Conservation (phyloP, 2,797 vertebrate species). For the Gila robusta region DNA sequence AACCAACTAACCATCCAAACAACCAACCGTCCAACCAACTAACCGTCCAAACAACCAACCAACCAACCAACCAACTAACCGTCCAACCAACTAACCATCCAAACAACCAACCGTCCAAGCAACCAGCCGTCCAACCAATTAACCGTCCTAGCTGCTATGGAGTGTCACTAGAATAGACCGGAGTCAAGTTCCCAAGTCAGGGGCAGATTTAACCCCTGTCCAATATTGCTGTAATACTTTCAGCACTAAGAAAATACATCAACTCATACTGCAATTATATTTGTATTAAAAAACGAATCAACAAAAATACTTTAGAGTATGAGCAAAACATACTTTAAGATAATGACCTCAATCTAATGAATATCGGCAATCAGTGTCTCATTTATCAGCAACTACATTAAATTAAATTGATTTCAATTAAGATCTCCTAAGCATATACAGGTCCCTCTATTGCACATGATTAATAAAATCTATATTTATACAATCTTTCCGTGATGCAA, state of each 20-base stretch:
- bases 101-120: no score
- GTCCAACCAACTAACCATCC: no score
- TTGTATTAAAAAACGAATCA: background rate
- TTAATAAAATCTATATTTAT: constrained; percentile 21
- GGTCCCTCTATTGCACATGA: constrained; percentile 8
- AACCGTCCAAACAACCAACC: no score
- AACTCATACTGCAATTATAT: background rate
- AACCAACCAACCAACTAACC: no score
- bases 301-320: background rate
- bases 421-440: constrained; percentile 1
- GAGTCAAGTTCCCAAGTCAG: background rate
- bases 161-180: background rate
- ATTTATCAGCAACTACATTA: constrained; percentile 31
- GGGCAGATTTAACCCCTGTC: background rate
- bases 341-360: background rate
- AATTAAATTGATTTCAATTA: constrained; percentile 10
- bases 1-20: no score
- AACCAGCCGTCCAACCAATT: background rate
- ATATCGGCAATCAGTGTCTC: background rate
- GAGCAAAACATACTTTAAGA: background rate
- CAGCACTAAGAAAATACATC: background rate
- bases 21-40: no score
- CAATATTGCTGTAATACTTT: background rate
- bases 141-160: background rate
- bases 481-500: constrained; percentile 8